Percentiles rank a stretch among this genome's conserved stretches.
phyloP scores from a whole-genome alignment of 2,797 vertebrate species.

The Miichthys miiuy region DNA sequence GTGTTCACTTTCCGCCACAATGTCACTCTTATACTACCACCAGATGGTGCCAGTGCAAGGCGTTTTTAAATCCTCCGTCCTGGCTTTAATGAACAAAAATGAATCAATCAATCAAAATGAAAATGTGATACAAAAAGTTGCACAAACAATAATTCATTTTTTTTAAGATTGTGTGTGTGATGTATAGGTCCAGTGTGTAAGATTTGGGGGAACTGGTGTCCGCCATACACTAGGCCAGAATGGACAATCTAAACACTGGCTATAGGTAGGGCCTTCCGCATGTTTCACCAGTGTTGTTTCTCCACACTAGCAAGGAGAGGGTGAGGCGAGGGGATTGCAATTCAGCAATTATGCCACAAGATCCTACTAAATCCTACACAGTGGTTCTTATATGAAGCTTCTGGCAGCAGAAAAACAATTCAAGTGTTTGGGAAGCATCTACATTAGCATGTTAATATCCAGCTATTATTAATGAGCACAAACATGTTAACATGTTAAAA shows the following conservation, averaged over 20 bases:
- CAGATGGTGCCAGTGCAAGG: not conserved
- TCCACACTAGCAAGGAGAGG: too few relatives aligned
- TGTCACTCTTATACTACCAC: not conserved
- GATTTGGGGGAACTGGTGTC: too few relatives aligned
- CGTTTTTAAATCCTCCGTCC: not conserved
- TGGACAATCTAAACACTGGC: too few relatives aligned
- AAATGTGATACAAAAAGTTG: not conserved
- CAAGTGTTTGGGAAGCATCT: too few relatives aligned
- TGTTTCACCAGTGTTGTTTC: too few relatives aligned
- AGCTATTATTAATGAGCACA: not conserved
- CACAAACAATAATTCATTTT: not conserved
- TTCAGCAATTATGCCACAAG: too few relatives aligned
- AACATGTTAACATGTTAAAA: not conserved
- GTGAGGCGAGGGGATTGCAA: too few relatives aligned
- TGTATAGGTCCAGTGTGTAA: too few relatives aligned
- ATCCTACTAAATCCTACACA: too few relatives aligned
- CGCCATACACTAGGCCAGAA: too few relatives aligned
- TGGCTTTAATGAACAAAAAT: not conserved
- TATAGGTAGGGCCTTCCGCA: too few relatives aligned
- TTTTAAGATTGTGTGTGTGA: not conserved
- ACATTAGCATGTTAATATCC: not conserved
- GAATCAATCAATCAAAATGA: not conserved
- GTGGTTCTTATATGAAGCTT: not conserved
- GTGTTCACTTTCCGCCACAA: not conserved
- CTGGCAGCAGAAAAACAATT: not conserved